phyloP scores from a whole-genome alignment of 2,113 vertebrate genomes.

The Oxyura jamaicensis region DNA sequence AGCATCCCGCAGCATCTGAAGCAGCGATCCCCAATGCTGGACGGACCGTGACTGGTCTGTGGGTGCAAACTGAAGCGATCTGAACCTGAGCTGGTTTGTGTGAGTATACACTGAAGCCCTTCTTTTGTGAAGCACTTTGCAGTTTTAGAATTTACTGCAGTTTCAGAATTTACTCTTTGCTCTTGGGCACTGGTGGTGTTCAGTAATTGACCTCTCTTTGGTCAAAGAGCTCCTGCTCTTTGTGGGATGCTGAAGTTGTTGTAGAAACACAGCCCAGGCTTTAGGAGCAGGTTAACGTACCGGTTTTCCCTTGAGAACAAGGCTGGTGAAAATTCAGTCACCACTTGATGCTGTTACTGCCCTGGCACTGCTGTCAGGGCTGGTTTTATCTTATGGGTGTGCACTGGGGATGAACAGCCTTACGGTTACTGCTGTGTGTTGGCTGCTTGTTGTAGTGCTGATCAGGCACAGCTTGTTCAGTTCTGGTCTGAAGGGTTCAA shows the following conservation, averaged over 20 bases:
- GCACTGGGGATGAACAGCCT: not conserved
- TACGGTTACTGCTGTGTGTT: no score
- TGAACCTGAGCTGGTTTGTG: not conserved
- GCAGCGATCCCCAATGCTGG: not conserved
- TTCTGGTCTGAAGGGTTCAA: not conserved
- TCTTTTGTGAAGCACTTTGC: not conserved
- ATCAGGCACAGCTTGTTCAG: not conserved
- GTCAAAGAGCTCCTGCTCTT: not conserved
- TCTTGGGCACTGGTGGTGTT: not conserved
- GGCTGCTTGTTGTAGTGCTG: not conserved
- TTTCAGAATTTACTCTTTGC: not conserved
- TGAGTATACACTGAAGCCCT: no score
- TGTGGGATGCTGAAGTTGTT: not conserved
- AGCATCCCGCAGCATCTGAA: not conserved
- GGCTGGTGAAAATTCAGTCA: not conserved
- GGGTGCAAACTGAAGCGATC: not conserved
- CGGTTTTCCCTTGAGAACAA: not conserved
- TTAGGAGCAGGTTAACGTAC: not conserved
- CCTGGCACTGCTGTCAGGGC: not conserved
- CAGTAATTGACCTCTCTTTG: not conserved
- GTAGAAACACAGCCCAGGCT: not conserved
- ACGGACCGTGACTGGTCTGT: not conserved
- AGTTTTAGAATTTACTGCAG: not conserved
- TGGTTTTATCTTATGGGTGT: rapidly evolving
- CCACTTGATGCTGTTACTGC: not conserved